Evolutionary conservation across 2,113 vertebrate species (phyloP), one percentile per base, ranked within the genome.

Genomic region (Trichomycterus rosablanca): DNA sequence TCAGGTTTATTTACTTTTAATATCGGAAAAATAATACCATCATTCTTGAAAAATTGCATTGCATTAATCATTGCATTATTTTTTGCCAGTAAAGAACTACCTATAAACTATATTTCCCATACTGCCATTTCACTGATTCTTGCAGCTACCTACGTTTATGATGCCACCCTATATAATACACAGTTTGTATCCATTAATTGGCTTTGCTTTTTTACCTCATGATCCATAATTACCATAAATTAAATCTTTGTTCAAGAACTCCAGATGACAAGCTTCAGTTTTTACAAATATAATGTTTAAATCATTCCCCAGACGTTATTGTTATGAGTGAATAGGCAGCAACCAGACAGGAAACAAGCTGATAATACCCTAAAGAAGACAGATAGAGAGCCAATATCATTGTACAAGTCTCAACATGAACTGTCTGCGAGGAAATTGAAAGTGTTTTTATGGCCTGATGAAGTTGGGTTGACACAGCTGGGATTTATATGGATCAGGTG

Each of bases 361-460:
- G 2, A 40, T 44, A 55, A 40, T 57, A 28, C 24, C 22, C 32
- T 35, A 49, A 24, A 46, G 51, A 54, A 28, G 15, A 4, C 12
- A 20, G 23, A 20, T 49, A 8, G 12, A 7, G 15, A 28, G 32
- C 3, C 16, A 44, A 12, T 42, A 1, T 19, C 18, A 28, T 5
- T 23, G 10, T 49, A 11, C 12, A 43, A 3, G 63, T 66, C 23
- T 12, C 19, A 39, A 54, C 69, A 71, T 28, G 58, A 55, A 51
- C 58, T 24, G 32, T 14, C n/a, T 18, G 35, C 42, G 16, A n/a
- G 9, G 8, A 39, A 40, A 40, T 56, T 66, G 44, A 3, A 20
- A 53, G 18, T 18, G 42, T 5, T 39, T 18, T 40, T 52, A 54
- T 35, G 51, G 48, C 34, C 1, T 23, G 35, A 63, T 7, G 58